Evolutionary conservation across 2,797 vertebrate species (phyloP).

Genomic region (Sciaenops ocellatus): DNA sequence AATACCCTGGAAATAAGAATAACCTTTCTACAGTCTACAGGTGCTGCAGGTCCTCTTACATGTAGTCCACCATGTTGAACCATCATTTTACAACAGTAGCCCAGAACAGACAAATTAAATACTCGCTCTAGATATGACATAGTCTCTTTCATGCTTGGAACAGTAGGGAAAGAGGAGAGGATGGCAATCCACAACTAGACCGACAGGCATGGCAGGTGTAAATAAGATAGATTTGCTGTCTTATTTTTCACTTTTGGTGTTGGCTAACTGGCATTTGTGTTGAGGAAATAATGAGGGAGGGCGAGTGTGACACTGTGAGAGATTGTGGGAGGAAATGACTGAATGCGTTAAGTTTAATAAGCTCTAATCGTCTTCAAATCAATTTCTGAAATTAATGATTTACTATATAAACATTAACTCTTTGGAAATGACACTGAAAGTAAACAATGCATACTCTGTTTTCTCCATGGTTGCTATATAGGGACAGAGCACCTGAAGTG

Average conservation of each 20-base stretch:
- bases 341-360: background rate
- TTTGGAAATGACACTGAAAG: constrained; percentile 11
- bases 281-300: background rate
- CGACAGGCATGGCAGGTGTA: background rate
- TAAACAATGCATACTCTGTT: constrained; percentile 14
- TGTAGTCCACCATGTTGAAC: no score
- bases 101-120: no score
- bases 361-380: background rate
- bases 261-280: constrained; percentile 21
- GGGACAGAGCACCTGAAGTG: constrained; percentile 62
- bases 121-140: no score
- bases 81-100: no score
- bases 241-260: background rate
- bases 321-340: constrained; percentile 9
- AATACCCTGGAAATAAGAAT: no score
- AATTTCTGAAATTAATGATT: constrained; percentile 26
- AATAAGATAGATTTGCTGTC: background rate
- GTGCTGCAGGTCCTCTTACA: no score
- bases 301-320: background rate
- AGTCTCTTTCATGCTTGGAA: no score
- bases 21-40: no score
- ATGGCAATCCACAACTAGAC: no score
- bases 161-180: no score
- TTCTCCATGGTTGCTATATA: constrained; percentile 39
- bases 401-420: constrained; percentile 18